Evolutionary conservation across 2,797 vertebrate genomes (phyloP).

Genomic region (Babyrousa celebensis): DNA sequence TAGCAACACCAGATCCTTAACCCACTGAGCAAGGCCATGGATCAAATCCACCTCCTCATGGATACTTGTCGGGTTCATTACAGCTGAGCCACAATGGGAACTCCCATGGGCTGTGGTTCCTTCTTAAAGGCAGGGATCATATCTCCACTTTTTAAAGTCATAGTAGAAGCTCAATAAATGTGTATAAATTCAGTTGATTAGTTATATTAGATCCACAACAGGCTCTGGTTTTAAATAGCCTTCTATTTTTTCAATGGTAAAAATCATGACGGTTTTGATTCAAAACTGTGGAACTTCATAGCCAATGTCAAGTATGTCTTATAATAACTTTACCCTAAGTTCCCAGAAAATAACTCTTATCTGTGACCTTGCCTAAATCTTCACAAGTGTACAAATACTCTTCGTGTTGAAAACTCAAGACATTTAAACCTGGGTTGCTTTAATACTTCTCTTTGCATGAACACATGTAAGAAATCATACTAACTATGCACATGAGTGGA

Average conservation of each 20-base stretch:
- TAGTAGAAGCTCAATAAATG: background rate
- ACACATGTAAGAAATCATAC: background rate
- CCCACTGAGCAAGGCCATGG: too few relatives aligned
- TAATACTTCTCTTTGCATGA: background rate
- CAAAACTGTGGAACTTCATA: background rate
- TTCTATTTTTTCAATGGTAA: slow-evolving; percentile 36
- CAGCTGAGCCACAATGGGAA: too few relatives aligned
- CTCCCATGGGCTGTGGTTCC: background rate
- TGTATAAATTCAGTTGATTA: background rate
- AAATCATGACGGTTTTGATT: background rate
- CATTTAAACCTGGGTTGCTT: background rate
- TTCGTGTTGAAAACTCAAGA: slow-evolving; percentile 50
- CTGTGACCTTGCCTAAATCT: slow-evolving; percentile 32
- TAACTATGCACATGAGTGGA: background rate
- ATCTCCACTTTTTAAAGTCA: background rate
- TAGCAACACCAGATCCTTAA: too few relatives aligned
- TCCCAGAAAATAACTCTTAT: slow-evolving; percentile 31
- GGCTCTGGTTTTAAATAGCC: background rate
- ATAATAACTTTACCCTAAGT: background rate
- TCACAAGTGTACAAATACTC: background rate
- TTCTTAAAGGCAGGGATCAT: background rate
- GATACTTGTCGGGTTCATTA: too few relatives aligned
- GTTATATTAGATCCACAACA: background rate
- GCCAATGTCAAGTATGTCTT: background rate
- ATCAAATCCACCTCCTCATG: too few relatives aligned